phyloP scores from a whole-genome alignment of 2,888 invertebrate species.

The Himalopsyche tibetana region DNA sequence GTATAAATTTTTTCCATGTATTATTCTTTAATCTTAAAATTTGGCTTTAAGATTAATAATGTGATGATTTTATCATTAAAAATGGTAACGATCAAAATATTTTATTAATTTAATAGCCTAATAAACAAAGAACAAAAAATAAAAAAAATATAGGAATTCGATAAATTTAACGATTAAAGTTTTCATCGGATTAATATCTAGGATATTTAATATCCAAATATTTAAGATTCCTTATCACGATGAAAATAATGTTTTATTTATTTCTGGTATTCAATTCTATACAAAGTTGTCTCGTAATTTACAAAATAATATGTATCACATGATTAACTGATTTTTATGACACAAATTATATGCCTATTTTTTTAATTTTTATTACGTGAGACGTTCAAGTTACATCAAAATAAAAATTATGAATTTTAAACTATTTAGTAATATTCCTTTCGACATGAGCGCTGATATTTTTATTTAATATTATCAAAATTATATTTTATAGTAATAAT shows the following conservation, averaged over 20 bases:
- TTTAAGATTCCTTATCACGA: not conserved
- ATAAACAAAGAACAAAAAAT: too few relatives aligned
- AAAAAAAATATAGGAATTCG: not conserved
- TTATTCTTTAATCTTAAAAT: too few relatives aligned
- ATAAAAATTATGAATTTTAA: not conserved
- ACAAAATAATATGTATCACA: not conserved
- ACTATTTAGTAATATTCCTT: not conserved
- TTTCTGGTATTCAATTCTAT: not conserved
- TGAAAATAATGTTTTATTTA: not conserved
- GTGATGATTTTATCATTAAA: too few relatives aligned
- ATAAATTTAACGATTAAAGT: constrained; percentile 13
- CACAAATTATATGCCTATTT: not conserved
- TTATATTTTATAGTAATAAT: too few relatives aligned
- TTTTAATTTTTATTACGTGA: constrained; percentile 18
- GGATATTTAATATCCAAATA: not conserved
- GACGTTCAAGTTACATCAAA: not conserved
- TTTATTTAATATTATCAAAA: too few relatives aligned
- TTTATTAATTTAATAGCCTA: too few relatives aligned
- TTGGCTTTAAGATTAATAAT: too few relatives aligned
- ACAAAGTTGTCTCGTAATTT: not conserved
- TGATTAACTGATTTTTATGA: constrained; percentile 27
- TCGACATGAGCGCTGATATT: not conserved
- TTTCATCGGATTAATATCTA: not conserved
- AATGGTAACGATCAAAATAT: too few relatives aligned
- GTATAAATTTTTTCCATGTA: too few relatives aligned